A percentile compares a stretch with the other conserved stretches of the same genome.
These are phyloP conservation scores for Mesocentrotus franciscanus DNA, from an alignment of 53 echinoderm and acorn worm genomes.

Conservation along the genomic window DNA sequence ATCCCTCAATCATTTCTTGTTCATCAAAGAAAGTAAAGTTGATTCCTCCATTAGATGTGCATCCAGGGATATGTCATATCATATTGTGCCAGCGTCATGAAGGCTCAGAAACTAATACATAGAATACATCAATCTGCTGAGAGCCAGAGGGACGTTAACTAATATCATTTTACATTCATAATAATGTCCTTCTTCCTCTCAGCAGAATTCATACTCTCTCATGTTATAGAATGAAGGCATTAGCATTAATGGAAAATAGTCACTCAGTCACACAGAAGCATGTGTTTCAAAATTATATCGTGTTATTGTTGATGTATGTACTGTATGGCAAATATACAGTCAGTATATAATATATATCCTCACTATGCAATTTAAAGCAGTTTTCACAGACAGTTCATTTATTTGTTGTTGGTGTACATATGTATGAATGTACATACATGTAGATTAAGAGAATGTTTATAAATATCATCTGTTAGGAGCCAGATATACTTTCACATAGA, in stretches of 20 bases:
- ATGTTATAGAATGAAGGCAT: not conserved
- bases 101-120: not conserved
- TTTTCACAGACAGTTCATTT: slow-evolving; percentile 13
- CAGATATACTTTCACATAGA: too few relatives aligned
- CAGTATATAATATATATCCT: not conserved
- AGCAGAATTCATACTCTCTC: not conserved
- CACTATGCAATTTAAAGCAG: slow-evolving; percentile 27
- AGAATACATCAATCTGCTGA: not conserved
- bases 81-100: not conserved
- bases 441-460: slow-evolving; percentile 50
- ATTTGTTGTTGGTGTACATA: not conserved
- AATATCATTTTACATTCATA: too few relatives aligned
- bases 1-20: too few relatives aligned
- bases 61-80: not conserved
- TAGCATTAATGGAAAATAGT: not conserved
- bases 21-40: too few relatives aligned
- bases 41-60: too few relatives aligned
- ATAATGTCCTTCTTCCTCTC: too few relatives aligned
- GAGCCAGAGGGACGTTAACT: too few relatives aligned
- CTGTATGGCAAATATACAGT: not conserved
- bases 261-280: not conserved
- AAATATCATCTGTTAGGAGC: not conserved
- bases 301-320: not conserved
- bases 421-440: slow-evolving; percentile 31
- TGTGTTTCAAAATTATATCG: not conserved